Conservation (phyloP, 2,888 invertebrate genomes). For the Phengaris alcon region DNA sequence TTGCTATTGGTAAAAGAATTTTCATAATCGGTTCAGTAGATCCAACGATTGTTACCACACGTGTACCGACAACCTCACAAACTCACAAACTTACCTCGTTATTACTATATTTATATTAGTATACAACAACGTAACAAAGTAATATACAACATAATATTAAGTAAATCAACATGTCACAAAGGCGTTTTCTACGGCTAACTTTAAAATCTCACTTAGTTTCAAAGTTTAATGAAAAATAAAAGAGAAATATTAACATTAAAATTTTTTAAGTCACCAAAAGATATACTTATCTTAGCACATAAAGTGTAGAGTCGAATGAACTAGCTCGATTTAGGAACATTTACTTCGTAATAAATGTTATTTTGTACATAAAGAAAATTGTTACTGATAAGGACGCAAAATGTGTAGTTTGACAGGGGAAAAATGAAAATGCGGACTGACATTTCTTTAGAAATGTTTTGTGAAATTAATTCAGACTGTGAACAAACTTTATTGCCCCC, state of each 20-base stretch:
- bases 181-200: not conserved
- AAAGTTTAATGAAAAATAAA: not conserved
- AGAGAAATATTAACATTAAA: not conserved
- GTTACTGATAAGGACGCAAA: not conserved
- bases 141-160: too few species aligned
- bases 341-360: not conserved
- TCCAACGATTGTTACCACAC: too few species aligned
- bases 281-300: not conserved
- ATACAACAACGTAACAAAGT: too few species aligned
- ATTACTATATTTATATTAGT: too few species aligned
- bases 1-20: too few species aligned
- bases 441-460: not conserved
- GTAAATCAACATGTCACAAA: too few species aligned
- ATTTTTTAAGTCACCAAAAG: slow-evolving; percentile 3
- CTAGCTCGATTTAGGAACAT: not conserved
- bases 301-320: slow-evolving; percentile 17
- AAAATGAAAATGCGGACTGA: too few species aligned
- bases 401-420: not conserved
- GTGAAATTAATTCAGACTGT: too few species aligned
- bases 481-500: too few species aligned
- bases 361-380: not conserved
- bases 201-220: not conserved
- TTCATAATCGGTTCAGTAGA: too few species aligned
- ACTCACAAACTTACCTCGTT: too few species aligned
- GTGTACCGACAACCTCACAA: too few species aligned